Base-by-base conservation (phyloP, 2,888 invertebrate species). In the Bimastos eiseni region DNA sequence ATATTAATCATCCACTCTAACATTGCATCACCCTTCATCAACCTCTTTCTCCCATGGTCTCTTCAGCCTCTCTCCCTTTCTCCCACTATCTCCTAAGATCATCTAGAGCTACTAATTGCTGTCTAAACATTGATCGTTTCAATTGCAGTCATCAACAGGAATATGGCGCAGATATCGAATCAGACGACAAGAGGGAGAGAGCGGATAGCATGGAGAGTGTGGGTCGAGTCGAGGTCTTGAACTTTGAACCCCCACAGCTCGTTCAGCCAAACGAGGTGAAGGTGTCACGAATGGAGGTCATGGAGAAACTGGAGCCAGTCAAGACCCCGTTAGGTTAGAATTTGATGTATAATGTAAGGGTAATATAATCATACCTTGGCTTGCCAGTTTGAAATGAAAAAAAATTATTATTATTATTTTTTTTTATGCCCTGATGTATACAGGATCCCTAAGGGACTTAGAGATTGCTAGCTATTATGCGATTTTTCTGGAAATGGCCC, bases 241-340 rank as follows among this genome's bases (percentile, higher is more conserved):
- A 89, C 55, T 49, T 70, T 37, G 89, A 89, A 70, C 89, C 44
- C 33, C 70, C 89, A 11, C 89, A 89, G 36, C 89, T 91, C n/a
- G 91, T 91, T 30, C 91, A 91, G 34, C 91, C 91, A 24, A 70
- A 49, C 86, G 91, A 91, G 89, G 91, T 91, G 2, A 89, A 89
- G 33, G 89, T 91, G 17, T 91, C 91, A 11, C 84, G 83, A 33
- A 44, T 70, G 34, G 84, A 34, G 49, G 55, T 88, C 21, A 41
- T 91, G 44, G 89, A 89, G 89, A 70, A 49, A 24, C 91, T 89
- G 36, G 89, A 89, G 34, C 86, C 86, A 8, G 17, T 86, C 11
- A 86, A 37, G n/a, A 86, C 86, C 15, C 86, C 86, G 34, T 24
- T 86, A 37, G 86, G 86, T 86, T 1, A 33, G 84, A 83, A n/a